Evolutionary conservation across 2,113 vertebrate genomes (phyloP).

Genomic region (Serinus canaria): DNA sequence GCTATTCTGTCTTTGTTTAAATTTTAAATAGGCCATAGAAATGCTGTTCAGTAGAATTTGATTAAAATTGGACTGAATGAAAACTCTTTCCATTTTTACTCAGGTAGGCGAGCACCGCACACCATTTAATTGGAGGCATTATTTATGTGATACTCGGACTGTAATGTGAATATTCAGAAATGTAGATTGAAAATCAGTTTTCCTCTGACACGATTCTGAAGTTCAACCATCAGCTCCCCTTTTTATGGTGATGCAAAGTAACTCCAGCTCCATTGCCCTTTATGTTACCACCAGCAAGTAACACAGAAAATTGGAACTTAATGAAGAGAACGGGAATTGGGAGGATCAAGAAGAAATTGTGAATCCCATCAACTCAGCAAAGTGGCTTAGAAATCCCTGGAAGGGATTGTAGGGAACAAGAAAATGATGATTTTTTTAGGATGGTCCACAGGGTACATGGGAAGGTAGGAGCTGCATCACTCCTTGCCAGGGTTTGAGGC

Average conservation of each 20-base stretch:
- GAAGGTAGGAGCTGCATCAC: neutral
- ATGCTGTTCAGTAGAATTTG: slow-evolving; percentile 62
- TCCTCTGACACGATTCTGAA: neutral
- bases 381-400: neutral
- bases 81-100: slow-evolving; percentile 20
- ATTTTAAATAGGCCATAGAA: slow-evolving; percentile 68
- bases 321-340: rapidly evolving
- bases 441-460: neutral
- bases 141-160: neutral
- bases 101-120: neutral
- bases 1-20: slow-evolving; percentile 57
- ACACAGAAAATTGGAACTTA: neutral
- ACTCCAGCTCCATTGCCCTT: neutral
- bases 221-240: neutral
- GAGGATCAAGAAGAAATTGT: neutral
- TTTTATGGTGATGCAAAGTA: neutral
- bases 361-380: neutral
- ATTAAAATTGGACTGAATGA: slow-evolving; percentile 65
- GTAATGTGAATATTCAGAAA: neutral
- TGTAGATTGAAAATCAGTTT: neutral
- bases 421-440: neutral
- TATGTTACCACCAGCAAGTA: neutral
- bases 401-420: neutral
- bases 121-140: neutral
- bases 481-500: neutral